A percentile compares a stretch with the other conserved stretches of the same genome.
phyloP scores from a whole-genome alignment of 2,888 invertebrate species.

The Tinea trinotella region DNA sequence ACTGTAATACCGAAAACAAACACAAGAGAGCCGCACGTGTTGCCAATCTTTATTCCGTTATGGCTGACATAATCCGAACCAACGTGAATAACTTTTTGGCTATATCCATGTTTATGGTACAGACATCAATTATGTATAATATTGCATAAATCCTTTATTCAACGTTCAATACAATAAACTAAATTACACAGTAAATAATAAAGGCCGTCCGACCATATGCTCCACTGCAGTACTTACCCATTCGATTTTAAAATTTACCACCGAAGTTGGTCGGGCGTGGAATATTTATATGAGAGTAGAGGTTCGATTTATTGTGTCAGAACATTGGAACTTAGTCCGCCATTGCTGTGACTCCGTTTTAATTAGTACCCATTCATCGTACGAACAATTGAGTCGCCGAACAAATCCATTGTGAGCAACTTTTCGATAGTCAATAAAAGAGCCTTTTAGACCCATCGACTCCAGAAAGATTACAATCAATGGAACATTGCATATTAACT shows the following conservation, averaged over 20 bases:
- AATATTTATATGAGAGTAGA: slow-evolving; percentile 64
- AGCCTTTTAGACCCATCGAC: slow-evolving; percentile 15
- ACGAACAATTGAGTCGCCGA: slow-evolving; percentile 65
- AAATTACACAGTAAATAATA: slow-evolving; percentile 1
- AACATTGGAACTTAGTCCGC: slow-evolving; percentile 65
- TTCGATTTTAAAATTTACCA: slow-evolving; percentile 62
- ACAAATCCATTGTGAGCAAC: slow-evolving; percentile 69
- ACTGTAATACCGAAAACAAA: slow-evolving; percentile 12
- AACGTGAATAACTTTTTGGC: neutral
- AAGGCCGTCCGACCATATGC: neutral
- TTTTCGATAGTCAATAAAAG: slow-evolving; percentile 59
- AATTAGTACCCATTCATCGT: slow-evolving; percentile 72
- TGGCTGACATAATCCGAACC: neutral
- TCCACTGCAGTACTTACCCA: slow-evolving; percentile 34
- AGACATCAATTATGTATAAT: neutral
- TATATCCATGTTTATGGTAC: neutral
- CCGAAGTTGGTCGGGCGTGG: slow-evolving; percentile 50
- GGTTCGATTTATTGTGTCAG: slow-evolving; percentile 62
- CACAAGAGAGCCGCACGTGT: slow-evolving; percentile 41
- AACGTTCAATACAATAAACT: neutral
- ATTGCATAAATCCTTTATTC: too few relatives aligned
- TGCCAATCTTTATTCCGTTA: slow-evolving; percentile 63
- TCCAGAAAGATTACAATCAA: neutral
- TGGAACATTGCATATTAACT: slow-evolving; percentile 5
- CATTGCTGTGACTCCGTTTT: slow-evolving; percentile 68